Evolutionary conservation across 2,797 vertebrate genomes (phyloP).

Genomic region (Cynodonichthys magdalenae): DNA sequence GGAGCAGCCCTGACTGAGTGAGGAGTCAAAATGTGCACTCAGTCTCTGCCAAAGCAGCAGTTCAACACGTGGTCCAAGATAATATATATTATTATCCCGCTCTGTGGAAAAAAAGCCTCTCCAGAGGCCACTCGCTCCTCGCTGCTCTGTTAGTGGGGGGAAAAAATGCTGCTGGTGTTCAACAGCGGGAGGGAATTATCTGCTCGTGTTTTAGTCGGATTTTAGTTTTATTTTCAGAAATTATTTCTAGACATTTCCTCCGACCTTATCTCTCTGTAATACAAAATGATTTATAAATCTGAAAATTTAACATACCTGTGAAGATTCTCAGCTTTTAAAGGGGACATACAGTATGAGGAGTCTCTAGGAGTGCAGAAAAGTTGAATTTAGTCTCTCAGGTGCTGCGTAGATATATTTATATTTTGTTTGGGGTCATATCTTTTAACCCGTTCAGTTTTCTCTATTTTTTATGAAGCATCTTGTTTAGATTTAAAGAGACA

Average conservation of each 20-base stretch:
- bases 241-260: neutral
- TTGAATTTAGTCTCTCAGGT: too few species aligned
- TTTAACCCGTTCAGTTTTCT: too few species aligned
- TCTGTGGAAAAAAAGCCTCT: conserved; percentile 6
- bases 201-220: neutral
- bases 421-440: too few species aligned
- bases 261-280: neutral
- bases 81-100: conserved; percentile 29
- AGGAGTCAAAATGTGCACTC: conserved; percentile 4
- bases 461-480: too few species aligned
- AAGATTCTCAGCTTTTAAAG: too few species aligned
- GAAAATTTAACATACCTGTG: too few species aligned
- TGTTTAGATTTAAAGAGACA: too few species aligned
- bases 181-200: neutral
- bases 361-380: too few species aligned
- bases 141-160: neutral
- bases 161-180: conserved; percentile 3
- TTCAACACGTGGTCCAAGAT: conserved; percentile 42
- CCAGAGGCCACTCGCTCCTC: neutral
- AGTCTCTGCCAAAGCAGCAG: conserved; percentile 10
- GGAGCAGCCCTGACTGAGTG: neutral
- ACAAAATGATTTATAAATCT: neutral
- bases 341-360: too few species aligned
- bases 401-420: too few species aligned
- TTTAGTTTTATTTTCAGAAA: neutral